phyloP scores from a whole-genome alignment of 1,140 invertebrate species.

The Nixonia krombeini region DNA sequence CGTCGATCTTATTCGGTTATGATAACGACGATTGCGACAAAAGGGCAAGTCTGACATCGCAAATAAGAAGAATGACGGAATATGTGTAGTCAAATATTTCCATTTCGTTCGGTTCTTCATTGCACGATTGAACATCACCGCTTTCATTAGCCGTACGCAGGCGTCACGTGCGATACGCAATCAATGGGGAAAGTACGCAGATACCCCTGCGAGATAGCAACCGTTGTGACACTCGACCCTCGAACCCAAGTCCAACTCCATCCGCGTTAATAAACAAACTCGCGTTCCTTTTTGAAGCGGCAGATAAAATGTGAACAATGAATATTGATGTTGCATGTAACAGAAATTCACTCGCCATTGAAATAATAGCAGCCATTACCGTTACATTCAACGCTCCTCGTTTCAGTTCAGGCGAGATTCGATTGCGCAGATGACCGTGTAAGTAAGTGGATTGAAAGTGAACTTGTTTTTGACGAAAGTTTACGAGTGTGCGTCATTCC shows the following conservation, averaged over 20 bases:
- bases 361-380: slow-evolving; percentile 13
- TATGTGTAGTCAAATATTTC: slow-evolving; percentile 17
- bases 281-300: slow-evolving; percentile 42
- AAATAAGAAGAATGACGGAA: too few relatives aligned
- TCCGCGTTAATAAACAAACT: slow-evolving; percentile 58
- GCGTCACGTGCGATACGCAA: slow-evolving; percentile 51
- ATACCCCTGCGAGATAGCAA: slow-evolving; percentile 34
- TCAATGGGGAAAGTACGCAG: slow-evolving; percentile 59
- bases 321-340: too few relatives aligned
- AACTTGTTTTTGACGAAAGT: too few relatives aligned
- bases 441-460: too few relatives aligned
- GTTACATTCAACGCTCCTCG: slow-evolving; percentile 30
- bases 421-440: too few relatives aligned
- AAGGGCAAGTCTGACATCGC: too few relatives aligned
- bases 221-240: slow-evolving; percentile 19
- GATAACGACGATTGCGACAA: too few relatives aligned
- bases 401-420: too few relatives aligned
- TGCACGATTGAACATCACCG: slow-evolving; percentile 47
- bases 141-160: slow-evolving; percentile 48
- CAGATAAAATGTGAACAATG: too few relatives aligned
- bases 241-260: slow-evolving; percentile 22
- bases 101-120: slow-evolving; percentile 32
- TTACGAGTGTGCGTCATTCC: too few relatives aligned
- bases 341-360: slow-evolving; percentile 14
- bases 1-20: too few relatives aligned